A percentile compares a stretch with the other conserved stretches of the same genome.
phyloP scores from a whole-genome alignment of 2,888 invertebrate genomes.

The Heliconius ethilla region DNA sequence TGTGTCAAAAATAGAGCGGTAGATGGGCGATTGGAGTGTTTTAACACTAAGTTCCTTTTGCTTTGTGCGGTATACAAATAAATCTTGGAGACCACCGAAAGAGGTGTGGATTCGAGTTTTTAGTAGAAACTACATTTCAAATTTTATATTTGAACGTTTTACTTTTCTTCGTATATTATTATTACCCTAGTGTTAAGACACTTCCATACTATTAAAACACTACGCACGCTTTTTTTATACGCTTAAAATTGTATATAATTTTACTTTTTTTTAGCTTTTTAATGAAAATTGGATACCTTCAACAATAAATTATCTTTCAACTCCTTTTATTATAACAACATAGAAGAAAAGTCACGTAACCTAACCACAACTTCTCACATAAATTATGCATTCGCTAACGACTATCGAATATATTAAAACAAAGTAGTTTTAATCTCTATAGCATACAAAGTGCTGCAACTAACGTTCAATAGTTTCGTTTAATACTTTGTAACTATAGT shows the following conservation, averaged over 20 bases:
- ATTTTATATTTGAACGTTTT: too few species aligned
- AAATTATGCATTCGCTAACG: slow-evolving; percentile 11
- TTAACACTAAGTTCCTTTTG: too few species aligned
- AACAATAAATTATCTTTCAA: background rate
- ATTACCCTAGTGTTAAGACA: background rate
- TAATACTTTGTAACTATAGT: slow-evolving; percentile 15
- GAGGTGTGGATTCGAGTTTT: too few species aligned
- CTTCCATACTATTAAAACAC: too few species aligned
- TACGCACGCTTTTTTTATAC: background rate
- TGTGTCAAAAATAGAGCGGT: too few species aligned
- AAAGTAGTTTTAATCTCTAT: slow-evolving; percentile 22
- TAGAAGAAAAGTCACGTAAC: slow-evolving; percentile 15
- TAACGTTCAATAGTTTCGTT: slow-evolving; percentile 12
- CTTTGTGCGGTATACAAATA: too few species aligned
- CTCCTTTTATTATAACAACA: background rate
- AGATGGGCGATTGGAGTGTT: too few species aligned
- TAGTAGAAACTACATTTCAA: too few species aligned
- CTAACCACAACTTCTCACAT: slow-evolving; percentile 13
- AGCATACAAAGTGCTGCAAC: slow-evolving; percentile 13
- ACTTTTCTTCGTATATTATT: too few species aligned
- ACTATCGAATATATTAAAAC: slow-evolving; percentile 25
- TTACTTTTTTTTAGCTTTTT: background rate
- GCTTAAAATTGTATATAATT: background rate
- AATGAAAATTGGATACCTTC: background rate
- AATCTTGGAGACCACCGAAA: too few species aligned